phyloP scores from a whole-genome alignment of 2,888 invertebrate species.

The Salpingus planirostris region DNA sequence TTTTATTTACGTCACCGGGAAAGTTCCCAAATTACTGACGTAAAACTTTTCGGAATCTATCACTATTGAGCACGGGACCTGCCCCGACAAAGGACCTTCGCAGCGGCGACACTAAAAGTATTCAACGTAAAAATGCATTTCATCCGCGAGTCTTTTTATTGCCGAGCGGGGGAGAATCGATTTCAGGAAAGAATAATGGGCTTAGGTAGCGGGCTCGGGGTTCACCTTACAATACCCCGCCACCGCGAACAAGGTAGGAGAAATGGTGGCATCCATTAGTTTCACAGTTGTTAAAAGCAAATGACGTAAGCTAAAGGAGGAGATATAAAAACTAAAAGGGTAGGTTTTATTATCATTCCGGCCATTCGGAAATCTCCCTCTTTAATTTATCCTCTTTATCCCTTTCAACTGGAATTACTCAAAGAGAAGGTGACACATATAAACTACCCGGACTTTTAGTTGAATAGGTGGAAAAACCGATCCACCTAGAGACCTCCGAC shows the following conservation, averaged over 20 bases:
- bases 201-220: slow-evolving; percentile 30
- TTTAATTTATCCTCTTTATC: slow-evolving; percentile 31
- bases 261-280: slow-evolving; percentile 38
- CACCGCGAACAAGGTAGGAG: slow-evolving; percentile 32
- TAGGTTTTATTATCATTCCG: slow-evolving; percentile 35
- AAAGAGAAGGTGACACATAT: slow-evolving; percentile 29
- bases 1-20: slow-evolving; percentile 9
- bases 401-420: slow-evolving; percentile 22
- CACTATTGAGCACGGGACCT: slow-evolving; percentile 9
- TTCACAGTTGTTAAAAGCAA: slow-evolving; percentile 40
- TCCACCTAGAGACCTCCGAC: too few relatives aligned
- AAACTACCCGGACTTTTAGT: slow-evolving; percentile 23
- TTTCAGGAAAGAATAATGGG: slow-evolving; percentile 34
- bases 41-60: slow-evolving; percentile 12
- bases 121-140: slow-evolving; percentile 28
- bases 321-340: slow-evolving; percentile 34
- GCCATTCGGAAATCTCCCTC: slow-evolving; percentile 29
- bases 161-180: slow-evolving; percentile 26
- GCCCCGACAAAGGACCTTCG: slow-evolving; percentile 11
- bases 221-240: slow-evolving; percentile 31
- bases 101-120: slow-evolving; percentile 8
- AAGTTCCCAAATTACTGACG: slow-evolving; percentile 9
- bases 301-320: slow-evolving; percentile 35
- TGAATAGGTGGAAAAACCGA: too few relatives aligned
- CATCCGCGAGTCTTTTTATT: slow-evolving; percentile 27